Evolutionary conservation across 2,888 invertebrate species (phyloP).

Genomic region (Euphydryas editha): DNA sequence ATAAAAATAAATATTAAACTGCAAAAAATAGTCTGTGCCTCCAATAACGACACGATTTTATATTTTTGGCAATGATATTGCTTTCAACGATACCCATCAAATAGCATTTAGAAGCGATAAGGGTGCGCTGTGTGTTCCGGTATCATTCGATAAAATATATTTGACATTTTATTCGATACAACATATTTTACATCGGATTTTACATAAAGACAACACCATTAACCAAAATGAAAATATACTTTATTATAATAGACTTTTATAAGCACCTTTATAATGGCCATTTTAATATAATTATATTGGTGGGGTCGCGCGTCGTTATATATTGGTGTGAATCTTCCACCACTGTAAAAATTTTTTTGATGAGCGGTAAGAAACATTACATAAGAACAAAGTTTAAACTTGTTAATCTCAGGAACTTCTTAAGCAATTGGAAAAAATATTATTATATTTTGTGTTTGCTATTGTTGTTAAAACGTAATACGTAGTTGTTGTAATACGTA

Average conservation of each 20-base stretch:
- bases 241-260: neutral
- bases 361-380: too few relatives aligned
- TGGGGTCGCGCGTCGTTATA: too few relatives aligned
- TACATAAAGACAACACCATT: neutral
- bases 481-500: too few relatives aligned
- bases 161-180: slow-evolving; percentile 14
- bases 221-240: neutral
- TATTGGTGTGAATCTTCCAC: too few relatives aligned
- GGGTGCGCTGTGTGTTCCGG: slow-evolving; percentile 10
- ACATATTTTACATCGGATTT: neutral
- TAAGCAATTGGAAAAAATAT: too few relatives aligned
- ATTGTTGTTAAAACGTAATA: too few relatives aligned
- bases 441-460: too few relatives aligned
- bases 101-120: slow-evolving; percentile 14
- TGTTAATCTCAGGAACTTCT: too few relatives aligned
- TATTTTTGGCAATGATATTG: slow-evolving; percentile 22
- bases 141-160: slow-evolving; percentile 2
- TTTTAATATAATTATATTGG: too few relatives aligned
- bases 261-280: too few relatives aligned
- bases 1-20: neutral
- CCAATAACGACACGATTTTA: slow-evolving; percentile 12
- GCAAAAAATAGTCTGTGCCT: slow-evolving; percentile 5
- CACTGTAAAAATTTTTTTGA: too few relatives aligned
- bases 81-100: slow-evolving; percentile 19
- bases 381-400: too few relatives aligned